Evolutionary conservation across 2,888 invertebrate species (phyloP).

Genomic region (Caenorhabditis sp.): DNA sequence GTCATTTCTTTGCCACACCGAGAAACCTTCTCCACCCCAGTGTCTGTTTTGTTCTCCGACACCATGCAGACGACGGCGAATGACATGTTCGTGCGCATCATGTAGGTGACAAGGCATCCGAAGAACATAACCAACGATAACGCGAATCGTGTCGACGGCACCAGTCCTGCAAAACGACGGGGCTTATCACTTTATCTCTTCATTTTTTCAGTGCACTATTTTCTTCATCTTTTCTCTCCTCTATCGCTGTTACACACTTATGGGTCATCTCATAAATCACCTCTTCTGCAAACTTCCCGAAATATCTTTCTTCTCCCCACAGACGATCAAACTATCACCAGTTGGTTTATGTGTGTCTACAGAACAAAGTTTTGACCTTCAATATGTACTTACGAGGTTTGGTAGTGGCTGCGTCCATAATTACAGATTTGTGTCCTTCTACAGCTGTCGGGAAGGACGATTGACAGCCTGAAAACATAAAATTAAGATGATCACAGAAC

Average conservation of each 20-base stretch:
- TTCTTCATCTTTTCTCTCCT: conserved; percentile 10
- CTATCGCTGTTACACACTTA: conserved; percentile 38
- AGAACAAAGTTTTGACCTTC: conserved; percentile 17
- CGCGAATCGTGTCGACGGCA: conserved; percentile 84
- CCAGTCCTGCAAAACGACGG: conserved; percentile 74
- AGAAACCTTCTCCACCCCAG: conserved; percentile 19
- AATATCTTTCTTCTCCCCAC: conserved; percentile 14
- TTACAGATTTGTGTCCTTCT: conserved; percentile 15
- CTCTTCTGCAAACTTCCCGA: conserved; percentile 23
- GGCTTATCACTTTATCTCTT: conserved; percentile 27
- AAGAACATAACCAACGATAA: conserved; percentile 92
- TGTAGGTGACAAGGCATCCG: conserved; percentile 93
- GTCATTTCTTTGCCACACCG: conserved; percentile 49
- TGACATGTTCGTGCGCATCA: conserved; percentile 93
- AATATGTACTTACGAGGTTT: conserved; percentile 48
- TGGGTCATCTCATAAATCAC: conserved; percentile 38
- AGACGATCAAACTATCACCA: conserved; percentile 44
- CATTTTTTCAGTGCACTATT: conserved; percentile 32
- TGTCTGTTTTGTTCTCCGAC: conserved; percentile 80
- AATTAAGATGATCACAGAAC: conserved; percentile 32
- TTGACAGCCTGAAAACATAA: conserved; percentile 34
- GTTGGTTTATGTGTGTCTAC: background rate
- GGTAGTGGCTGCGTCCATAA: conserved; percentile 43
- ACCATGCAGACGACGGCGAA: conserved; percentile 96
- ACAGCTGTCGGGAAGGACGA: background rate